Conservation (phyloP, 2,797 vertebrate species). For the Gephyroberyx darwinii region DNA sequence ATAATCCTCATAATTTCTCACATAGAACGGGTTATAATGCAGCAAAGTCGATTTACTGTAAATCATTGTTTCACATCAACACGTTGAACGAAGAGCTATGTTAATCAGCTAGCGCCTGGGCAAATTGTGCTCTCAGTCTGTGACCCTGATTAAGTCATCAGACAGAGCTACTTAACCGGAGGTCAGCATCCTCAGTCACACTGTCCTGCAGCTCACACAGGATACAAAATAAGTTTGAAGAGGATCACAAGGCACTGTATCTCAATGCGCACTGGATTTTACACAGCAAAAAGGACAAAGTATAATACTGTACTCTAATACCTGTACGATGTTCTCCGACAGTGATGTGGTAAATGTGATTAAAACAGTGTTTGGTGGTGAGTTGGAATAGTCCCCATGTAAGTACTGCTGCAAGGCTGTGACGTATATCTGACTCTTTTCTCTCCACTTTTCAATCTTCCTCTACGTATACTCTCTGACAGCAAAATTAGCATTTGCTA, state of each 20-base stretch:
- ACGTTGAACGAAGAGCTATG: slow-evolving; percentile 62
- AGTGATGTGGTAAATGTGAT: too few species aligned
- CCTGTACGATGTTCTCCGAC: too few species aligned
- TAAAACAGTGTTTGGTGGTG: too few species aligned
- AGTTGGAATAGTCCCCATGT: too few species aligned
- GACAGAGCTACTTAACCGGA: slow-evolving; percentile 78
- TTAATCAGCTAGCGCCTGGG: slow-evolving; percentile 60
- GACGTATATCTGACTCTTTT: too few species aligned
- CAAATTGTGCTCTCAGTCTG: slow-evolving; percentile 56
- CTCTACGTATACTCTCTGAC: slow-evolving; percentile 9
- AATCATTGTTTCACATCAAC: slow-evolving; percentile 46
- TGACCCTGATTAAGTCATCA: slow-evolving; percentile 85
- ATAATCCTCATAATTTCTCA: slow-evolving; percentile 1
- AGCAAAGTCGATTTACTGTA: slow-evolving; percentile 45
- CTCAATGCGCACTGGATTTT: not conserved
- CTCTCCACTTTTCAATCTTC: not conserved
- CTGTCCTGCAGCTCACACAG: slow-evolving; percentile 50
- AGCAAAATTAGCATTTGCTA: slow-evolving; percentile 42
- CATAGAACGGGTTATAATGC: not conserved
- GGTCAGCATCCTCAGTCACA: slow-evolving; percentile 65
- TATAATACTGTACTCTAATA: too few species aligned
- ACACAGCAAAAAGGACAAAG: too few species aligned
- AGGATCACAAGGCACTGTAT: slow-evolving; percentile 5
- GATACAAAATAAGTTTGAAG: slow-evolving; percentile 39
- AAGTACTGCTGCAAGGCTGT: too few species aligned